Conservation (phyloP, 2,113 vertebrate species). For the Thamnophis sirtalis region DNA sequence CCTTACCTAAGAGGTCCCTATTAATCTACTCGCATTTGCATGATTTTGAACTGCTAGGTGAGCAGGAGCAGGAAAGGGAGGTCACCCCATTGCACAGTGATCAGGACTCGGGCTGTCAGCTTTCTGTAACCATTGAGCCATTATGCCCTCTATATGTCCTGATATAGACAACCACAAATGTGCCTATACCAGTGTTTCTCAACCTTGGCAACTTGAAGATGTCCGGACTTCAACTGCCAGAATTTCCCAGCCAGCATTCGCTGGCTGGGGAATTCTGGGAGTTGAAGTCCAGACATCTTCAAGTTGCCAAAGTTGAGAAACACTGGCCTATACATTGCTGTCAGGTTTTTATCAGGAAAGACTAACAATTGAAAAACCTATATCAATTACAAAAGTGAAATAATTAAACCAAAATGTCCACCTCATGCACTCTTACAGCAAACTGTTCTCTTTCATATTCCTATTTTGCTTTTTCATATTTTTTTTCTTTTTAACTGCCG, state of each 20-base stretch:
- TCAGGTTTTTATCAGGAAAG: not conserved
- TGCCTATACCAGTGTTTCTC: too few relatives aligned
- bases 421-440: not conserved
- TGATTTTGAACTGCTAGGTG: not conserved
- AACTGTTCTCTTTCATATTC: not conserved
- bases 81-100: not conserved
- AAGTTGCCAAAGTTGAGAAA: too few relatives aligned
- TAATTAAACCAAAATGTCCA: not conserved
- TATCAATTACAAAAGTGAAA: not conserved
- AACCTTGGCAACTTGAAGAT: too few relatives aligned
- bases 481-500: not conserved
- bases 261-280: too few relatives aligned
- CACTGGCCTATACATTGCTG: not conserved
- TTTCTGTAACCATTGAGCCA: not conserved
- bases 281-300: too few relatives aligned
- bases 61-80: not conserved
- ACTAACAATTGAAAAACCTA: not conserved
- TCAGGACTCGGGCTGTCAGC: not conserved
- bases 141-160: not conserved
- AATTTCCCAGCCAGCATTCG: too few relatives aligned
- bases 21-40: not conserved
- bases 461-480: not conserved
- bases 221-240: too few relatives aligned
- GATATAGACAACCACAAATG: not conserved
- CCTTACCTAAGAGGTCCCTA: not conserved